Evolutionary conservation across 2,113 vertebrate genomes (phyloP).

Genomic region (Dunckerocampus dactyliophorus): DNA sequence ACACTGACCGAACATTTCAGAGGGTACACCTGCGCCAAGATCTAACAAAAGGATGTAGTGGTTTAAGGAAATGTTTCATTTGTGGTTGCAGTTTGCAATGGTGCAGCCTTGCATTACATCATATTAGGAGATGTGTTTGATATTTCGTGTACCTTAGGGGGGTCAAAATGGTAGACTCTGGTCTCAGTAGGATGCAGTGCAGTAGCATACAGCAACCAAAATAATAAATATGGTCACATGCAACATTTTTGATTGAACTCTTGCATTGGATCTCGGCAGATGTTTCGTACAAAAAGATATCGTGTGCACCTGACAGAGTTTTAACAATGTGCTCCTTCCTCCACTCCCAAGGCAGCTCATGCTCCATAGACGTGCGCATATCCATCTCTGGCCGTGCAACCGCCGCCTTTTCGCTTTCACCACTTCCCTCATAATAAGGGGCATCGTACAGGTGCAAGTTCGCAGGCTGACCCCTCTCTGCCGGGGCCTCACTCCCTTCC

Average conservation of each 20-base stretch:
- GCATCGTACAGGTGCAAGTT: constrained; percentile 76
- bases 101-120: not conserved
- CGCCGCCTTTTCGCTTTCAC: constrained; percentile 22
- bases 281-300: not conserved
- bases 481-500: constrained; percentile 53
- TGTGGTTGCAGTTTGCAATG: not conserved
- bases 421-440: constrained; percentile 62
- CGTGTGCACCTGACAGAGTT: constrained; percentile 79
- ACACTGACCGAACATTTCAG: not conserved
- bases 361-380: too few relatives aligned
- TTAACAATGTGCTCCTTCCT: constrained; percentile 84
- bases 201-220: too few relatives aligned
- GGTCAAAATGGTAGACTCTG: too few relatives aligned
- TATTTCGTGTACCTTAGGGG: too few relatives aligned
- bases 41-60: not conserved
- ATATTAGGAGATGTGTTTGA: too few relatives aligned
- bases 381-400: too few relatives aligned
- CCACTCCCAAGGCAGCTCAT: constrained; percentile 76
- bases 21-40: not conserved
- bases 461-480: constrained; percentile 43
- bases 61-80: not conserved
- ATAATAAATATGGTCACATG: too few relatives aligned
- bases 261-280: too few relatives aligned
- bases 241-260: too few relatives aligned
- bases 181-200: too few relatives aligned